A percentile compares a stretch with the other conserved stretches of the same genome.
Conservation (phyloP, 1,140 invertebrate genomes). For the Megalopta genalis region DNA sequence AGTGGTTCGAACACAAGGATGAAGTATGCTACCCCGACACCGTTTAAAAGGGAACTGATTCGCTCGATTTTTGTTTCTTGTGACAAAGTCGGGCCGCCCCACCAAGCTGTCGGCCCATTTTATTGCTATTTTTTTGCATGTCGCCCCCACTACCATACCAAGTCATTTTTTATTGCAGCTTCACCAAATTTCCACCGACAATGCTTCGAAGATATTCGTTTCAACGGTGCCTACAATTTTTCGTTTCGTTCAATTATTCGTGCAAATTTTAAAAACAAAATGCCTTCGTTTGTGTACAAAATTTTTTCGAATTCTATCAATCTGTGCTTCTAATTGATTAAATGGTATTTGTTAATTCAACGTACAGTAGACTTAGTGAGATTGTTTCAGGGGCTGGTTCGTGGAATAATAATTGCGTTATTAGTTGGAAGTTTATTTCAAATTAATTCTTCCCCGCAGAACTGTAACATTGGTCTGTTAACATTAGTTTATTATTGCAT, state of each 20-base stretch:
- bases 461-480: slow-evolving; percentile 7
- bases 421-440: not conserved
- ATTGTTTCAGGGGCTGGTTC: not conserved
- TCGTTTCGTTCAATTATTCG: too few species aligned
- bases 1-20: not conserved
- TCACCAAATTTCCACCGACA: too few species aligned
- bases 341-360: too few species aligned
- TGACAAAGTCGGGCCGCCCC: slow-evolving; percentile 30
- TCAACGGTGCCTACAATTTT: not conserved
- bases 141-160: not conserved
- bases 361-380: too few species aligned
- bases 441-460: not conserved
- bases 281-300: too few species aligned
- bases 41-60: slow-evolving; percentile 29
- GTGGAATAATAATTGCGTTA: not conserved
- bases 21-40: slow-evolving; percentile 1
- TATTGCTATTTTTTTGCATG: slow-evolving; percentile 16
- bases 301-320: too few species aligned
- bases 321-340: too few species aligned
- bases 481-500: slow-evolving; percentile 12
- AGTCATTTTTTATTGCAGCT: not conserved
- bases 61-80: slow-evolving; percentile 38
- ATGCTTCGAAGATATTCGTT: not conserved
- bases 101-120: slow-evolving; percentile 10
- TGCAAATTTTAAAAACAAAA: too few species aligned